Evolutionary conservation across 2,113 vertebrate species (phyloP).

Genomic region (Pholis gunnellus): DNA sequence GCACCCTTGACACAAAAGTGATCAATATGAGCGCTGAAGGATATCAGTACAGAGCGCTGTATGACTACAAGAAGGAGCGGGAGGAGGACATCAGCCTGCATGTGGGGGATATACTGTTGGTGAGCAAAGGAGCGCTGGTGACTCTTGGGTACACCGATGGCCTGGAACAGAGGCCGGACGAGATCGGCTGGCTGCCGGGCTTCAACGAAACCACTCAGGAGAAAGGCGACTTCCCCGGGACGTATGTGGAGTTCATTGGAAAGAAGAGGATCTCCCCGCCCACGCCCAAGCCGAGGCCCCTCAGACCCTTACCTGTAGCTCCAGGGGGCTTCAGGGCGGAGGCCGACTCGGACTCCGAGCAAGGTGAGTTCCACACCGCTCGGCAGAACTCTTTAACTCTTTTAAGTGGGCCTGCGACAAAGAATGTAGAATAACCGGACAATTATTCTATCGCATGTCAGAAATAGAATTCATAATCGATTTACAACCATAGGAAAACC

Average conservation of each 20-base stretch:
- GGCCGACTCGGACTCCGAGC: constrained; percentile 89
- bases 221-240: constrained; percentile 98
- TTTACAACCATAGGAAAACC: not conserved
- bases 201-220: constrained; percentile 97
- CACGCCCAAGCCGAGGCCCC: constrained; percentile 95
- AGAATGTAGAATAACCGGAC: not conserved
- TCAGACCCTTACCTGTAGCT: constrained; percentile 93
- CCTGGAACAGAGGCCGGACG: constrained; percentile 92
- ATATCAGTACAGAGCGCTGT: constrained; percentile 96
- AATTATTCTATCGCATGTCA: not conserved
- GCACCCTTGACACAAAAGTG: constrained; percentile 59
- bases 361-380: constrained; percentile 85
- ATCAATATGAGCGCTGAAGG: constrained; percentile 94
- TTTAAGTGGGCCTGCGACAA: too few relatives aligned
- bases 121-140: constrained; percentile 93
- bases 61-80: constrained; percentile 96
- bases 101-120: constrained; percentile 92
- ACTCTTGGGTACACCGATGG: constrained; percentile 93
- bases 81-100: constrained; percentile 97
- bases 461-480: not conserved
- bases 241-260: constrained; percentile 96
- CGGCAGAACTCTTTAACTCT: not conserved
- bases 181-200: constrained; percentile 97
- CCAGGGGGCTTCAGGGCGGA: constrained; percentile 87
- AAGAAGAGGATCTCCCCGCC: constrained; percentile 95